These are phyloP conservation scores for Minunthozetes semirufus DNA, from an alignment of 2,888 invertebrate genomes.

Conservation along the genomic window DNA sequence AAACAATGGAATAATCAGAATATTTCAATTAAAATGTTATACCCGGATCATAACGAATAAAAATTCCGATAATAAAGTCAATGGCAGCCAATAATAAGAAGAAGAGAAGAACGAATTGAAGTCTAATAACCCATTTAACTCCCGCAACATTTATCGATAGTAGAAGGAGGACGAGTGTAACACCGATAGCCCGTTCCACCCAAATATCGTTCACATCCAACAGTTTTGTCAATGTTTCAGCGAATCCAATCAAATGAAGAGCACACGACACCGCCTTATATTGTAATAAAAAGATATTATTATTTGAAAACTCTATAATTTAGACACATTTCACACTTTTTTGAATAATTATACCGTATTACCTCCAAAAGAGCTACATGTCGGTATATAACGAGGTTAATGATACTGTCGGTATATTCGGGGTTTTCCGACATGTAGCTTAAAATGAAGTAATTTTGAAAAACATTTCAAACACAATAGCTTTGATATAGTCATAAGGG, in stretches of 20 bases:
- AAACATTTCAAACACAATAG: too few relatives aligned
- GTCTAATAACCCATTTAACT: constrained; percentile 94
- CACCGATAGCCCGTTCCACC: constrained; percentile 43
- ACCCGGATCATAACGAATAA: constrained; percentile 60
- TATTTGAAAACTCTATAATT: not conserved
- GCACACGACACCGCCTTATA: constrained; percentile 88
- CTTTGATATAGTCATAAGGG: too few relatives aligned
- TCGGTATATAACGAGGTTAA: too few relatives aligned
- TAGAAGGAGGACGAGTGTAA: constrained; percentile 38
- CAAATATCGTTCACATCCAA: constrained; percentile 49
- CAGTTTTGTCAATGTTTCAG: constrained; percentile 85
- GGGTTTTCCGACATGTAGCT: too few relatives aligned
- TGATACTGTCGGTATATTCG: too few relatives aligned
- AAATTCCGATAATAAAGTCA: constrained; percentile 89
- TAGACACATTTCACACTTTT: too few relatives aligned
- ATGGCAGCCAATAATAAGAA: constrained; percentile 78
- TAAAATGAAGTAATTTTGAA: too few relatives aligned
- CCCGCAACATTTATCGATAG: constrained; percentile 83
- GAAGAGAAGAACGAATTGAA: constrained; percentile 80
- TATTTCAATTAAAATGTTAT: not conserved
- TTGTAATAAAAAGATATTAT: not conserved
- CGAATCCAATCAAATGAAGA: constrained; percentile 90
- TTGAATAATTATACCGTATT: too few relatives aligned
- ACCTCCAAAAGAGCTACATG: too few relatives aligned
- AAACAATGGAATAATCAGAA: constrained; percentile 12